phyloP scores from a whole-genome alignment of 2,888 invertebrate species.

The Pherbina coryleti region DNA sequence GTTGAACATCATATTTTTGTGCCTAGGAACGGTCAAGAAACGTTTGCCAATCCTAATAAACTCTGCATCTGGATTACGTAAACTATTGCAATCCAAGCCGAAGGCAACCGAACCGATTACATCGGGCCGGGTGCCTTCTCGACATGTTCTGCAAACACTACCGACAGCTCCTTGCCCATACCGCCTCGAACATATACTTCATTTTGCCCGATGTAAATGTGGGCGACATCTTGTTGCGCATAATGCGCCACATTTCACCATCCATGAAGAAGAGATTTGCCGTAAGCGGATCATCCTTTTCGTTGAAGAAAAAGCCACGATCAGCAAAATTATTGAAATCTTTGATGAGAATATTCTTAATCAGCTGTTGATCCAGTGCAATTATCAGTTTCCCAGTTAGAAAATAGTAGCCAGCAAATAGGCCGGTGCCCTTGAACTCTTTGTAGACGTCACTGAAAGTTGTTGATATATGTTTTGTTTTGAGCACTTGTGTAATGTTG shows the following conservation, averaged over 20 bases:
- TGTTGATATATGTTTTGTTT: conserved; percentile 47
- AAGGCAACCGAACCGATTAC: conserved; percentile 71
- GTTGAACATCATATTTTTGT: conserved; percentile 41
- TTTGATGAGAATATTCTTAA: conserved; percentile 47
- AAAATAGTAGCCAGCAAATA: conserved; percentile 61
- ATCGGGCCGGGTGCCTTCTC: conserved; percentile 66
- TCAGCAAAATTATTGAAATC: too few relatives aligned
- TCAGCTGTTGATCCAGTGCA: conserved; percentile 43
- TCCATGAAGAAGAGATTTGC: too few relatives aligned
- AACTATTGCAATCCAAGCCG: conserved; percentile 70
- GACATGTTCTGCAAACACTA: too few relatives aligned
- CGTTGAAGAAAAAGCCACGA: too few relatives aligned
- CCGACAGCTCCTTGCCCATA: too few relatives aligned
- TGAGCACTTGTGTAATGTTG: conserved; percentile 49
- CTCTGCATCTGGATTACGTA: conserved; percentile 66
- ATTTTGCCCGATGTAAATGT: too few relatives aligned
- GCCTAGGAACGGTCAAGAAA: conserved; percentile 45
- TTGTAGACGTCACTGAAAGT: conserved; percentile 46
- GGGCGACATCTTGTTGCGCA: too few relatives aligned
- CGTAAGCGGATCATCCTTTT: too few relatives aligned
- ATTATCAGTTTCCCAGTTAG: conserved; percentile 50
- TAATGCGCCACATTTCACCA: too few relatives aligned
- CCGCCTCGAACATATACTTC: too few relatives aligned
- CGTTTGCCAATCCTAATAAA: conserved; percentile 62
- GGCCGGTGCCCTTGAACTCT: conserved; percentile 56